Conservation (phyloP, 2,797 vertebrate genomes). For the Streptopelia turtur region DNA sequence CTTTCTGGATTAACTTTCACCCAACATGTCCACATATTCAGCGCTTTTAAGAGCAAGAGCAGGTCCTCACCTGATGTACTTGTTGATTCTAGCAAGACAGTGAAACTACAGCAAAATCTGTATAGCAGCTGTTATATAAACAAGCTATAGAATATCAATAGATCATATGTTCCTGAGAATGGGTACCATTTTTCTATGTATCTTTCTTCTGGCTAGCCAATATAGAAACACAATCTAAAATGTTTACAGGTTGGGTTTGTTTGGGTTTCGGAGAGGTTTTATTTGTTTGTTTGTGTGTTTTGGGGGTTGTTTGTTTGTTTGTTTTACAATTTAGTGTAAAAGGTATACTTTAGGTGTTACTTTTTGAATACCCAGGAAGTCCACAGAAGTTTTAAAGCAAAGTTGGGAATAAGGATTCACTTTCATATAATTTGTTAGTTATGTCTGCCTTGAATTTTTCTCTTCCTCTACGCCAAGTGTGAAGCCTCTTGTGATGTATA, state of each 20-base stretch:
- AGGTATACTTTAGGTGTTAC: not conserved
- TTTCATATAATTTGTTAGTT: not conserved
- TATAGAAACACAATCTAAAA: not conserved
- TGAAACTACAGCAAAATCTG: not conserved
- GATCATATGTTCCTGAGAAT: not conserved
- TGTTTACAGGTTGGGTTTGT: not conserved
- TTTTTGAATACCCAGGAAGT: not conserved
- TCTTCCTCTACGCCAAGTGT: not conserved
- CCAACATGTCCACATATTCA: fast-evolving
- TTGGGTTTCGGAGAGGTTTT: no score
- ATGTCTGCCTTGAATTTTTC: not conserved
- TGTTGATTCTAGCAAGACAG: not conserved
- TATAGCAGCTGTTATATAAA: not conserved
- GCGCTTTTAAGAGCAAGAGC: not conserved
- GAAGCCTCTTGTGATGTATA: not conserved
- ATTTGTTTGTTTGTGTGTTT: not conserved
- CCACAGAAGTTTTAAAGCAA: not conserved
- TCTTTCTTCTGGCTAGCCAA: not conserved
- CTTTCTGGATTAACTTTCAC: not conserved
- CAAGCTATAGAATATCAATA: not conserved
- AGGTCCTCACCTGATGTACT: not conserved
- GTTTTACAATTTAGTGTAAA: not conserved
- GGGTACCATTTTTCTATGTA: not conserved
- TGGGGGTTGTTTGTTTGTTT: not conserved
- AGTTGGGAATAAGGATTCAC: not conserved